These are phyloP conservation scores for Formica exsecta DNA, from an alignment of 1,140 invertebrate genomes.

Conservation along the genomic window DNA sequence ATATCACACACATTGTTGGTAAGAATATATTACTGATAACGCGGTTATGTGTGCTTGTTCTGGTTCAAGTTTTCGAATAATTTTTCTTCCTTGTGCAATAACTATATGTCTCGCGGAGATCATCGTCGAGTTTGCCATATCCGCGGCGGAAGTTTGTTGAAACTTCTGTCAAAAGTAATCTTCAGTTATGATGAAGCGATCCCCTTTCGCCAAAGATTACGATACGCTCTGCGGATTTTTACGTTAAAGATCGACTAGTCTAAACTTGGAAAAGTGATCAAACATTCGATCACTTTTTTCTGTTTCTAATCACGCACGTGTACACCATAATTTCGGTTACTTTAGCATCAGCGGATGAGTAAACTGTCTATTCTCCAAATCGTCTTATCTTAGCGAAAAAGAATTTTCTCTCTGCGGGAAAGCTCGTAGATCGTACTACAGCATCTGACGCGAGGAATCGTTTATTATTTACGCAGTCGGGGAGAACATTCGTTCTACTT, in stretches of 20 bases:
- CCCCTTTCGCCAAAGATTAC: background rate
- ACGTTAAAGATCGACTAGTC: background rate
- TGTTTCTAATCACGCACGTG: background rate
- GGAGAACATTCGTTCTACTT: conserved; percentile 57
- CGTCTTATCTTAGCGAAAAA: conserved; percentile 25
- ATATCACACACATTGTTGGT: conserved; percentile 11
- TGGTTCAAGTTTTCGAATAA: conserved; percentile 48
- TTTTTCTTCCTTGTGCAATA: conserved; percentile 5
- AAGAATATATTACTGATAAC: conserved; percentile 19
- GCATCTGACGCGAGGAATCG: conserved; percentile 51
- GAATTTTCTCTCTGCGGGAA: conserved; percentile 1
- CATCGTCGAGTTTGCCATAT: conserved; percentile 23
- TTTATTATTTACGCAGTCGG: conserved; percentile 61
- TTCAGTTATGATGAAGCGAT: conserved; percentile 34
- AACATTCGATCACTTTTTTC: background rate
- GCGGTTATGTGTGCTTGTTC: background rate
- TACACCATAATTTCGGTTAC: conserved; percentile 9
- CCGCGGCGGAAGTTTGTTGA: background rate
- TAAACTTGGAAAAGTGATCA: background rate
- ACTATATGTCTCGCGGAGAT: conserved; percentile 23
- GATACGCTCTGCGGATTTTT: background rate
- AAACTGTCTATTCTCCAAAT: conserved; percentile 1
- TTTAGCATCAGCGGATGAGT: background rate
- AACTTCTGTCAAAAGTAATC: conserved; percentile 17
- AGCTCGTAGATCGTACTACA: conserved; percentile 31